phyloP scores from a whole-genome alignment of 1,140 invertebrate species.

The Anadara kagoshimensis region DNA sequence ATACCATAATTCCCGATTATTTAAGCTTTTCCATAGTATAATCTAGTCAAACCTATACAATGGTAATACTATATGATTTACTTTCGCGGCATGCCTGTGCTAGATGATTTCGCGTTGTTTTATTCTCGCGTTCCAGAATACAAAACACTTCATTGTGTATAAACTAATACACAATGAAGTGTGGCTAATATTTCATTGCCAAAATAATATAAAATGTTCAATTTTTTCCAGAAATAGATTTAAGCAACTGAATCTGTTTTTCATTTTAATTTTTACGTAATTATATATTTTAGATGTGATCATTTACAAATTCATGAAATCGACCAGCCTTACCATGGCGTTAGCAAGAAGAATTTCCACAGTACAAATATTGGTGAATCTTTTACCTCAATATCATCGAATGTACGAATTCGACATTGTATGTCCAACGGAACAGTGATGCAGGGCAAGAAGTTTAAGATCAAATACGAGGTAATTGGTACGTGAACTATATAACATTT shows the following conservation, averaged over 20 bases:
- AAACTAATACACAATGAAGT: too few relatives aligned
- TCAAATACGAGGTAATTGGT: conserved; percentile 64
- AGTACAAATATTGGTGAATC: conserved; percentile 35
- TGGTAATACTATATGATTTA: too few relatives aligned
- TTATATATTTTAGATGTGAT: conserved; percentile 58
- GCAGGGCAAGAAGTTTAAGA: conserved; percentile 56
- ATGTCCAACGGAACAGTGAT: conserved; percentile 49
- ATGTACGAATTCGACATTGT: conserved; percentile 62
- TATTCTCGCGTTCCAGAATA: background rate
- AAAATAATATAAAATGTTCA: too few relatives aligned
- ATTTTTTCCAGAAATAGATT: too few relatives aligned
- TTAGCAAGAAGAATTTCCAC: conserved; percentile 56
- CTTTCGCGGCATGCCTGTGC: background rate
- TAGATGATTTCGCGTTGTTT: background rate
- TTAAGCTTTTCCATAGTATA: too few relatives aligned
- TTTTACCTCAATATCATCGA: conserved; percentile 63
- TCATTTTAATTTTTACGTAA: too few relatives aligned
- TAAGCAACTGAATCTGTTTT: too few relatives aligned
- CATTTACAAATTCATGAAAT: conserved; percentile 65
- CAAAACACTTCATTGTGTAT: background rate
- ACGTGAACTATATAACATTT: conserved; percentile 19
- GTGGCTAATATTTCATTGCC: too few relatives aligned
- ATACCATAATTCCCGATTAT: too few relatives aligned
- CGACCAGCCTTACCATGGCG: conserved; percentile 61
- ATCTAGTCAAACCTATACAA: too few relatives aligned